Conservation (phyloP, 2,113 vertebrate species). For the Chamaetylas fuelleborni region DNA sequence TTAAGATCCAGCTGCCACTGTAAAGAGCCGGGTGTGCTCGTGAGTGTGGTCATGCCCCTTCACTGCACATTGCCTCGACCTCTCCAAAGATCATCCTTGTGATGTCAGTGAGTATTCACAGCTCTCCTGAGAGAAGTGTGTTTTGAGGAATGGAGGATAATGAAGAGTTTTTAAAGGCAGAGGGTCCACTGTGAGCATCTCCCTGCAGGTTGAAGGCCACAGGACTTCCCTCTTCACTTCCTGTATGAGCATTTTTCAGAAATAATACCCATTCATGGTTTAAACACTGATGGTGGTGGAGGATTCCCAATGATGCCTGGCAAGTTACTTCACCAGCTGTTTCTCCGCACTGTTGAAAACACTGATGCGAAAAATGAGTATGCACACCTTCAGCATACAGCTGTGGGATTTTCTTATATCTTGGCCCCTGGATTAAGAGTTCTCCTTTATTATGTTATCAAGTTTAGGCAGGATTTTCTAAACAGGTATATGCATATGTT, state of each 20-base stretch:
- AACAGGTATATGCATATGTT: background rate
- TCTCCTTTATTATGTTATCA: background rate
- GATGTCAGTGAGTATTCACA: background rate
- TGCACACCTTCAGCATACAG: background rate
- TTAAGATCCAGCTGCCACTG: background rate
- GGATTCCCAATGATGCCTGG: background rate
- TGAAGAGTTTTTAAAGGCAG: background rate
- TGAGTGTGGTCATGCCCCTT: background rate
- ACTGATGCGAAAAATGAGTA: background rate
- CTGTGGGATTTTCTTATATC: background rate
- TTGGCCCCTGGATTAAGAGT: background rate
- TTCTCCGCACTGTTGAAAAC: background rate
- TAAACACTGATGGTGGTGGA: background rate
- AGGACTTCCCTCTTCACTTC: background rate
- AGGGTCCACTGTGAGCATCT: background rate
- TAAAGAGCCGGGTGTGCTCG: background rate
- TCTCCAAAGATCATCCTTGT: background rate
- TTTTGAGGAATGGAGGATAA: background rate
- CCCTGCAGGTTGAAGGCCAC: background rate
- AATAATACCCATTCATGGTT: background rate
- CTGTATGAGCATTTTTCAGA: background rate
- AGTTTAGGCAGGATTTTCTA: background rate
- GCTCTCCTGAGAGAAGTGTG: background rate
- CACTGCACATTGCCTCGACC: background rate
- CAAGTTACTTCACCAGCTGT: background rate